Conservation (phyloP, 2,888 invertebrate species). For the Steinernema scapterisci region DNA sequence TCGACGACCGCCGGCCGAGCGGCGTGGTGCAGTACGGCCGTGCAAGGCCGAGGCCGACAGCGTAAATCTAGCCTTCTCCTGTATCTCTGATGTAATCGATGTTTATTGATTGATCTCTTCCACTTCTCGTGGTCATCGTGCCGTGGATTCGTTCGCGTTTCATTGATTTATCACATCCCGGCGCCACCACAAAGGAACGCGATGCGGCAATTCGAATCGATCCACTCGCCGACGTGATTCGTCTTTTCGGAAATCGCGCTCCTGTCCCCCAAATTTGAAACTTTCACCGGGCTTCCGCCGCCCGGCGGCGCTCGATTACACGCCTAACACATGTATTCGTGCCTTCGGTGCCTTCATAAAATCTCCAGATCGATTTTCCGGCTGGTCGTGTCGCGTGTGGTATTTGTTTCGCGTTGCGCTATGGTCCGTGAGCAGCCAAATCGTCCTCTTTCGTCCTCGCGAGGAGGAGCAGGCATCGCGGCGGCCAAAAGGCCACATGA, state of each 20-base stretch:
- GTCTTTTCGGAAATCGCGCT: no score
- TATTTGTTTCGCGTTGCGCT: no score
- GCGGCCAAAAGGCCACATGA: no score
- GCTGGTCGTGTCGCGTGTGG: slow-evolving; percentile 5
- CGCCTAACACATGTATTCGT: slow-evolving; percentile 9
- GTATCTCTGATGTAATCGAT: slow-evolving; percentile 15
- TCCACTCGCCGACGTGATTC: background rate
- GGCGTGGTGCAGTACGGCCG: background rate
- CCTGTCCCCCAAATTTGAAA: no score
- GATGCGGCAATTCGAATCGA: background rate
- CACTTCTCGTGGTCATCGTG: background rate
- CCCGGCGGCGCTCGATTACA: background rate
- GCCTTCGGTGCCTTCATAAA: slow-evolving; percentile 4
- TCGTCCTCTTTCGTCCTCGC: no score
- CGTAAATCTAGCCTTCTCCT: background rate
- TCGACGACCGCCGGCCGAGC: background rate
- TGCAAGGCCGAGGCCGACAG: background rate
- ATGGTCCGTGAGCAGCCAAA: no score
- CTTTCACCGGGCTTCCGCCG: background rate
- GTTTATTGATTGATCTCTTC: background rate
- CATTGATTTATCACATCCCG: slow-evolving; percentile 1
- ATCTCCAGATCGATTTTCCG: slow-evolving; percentile 15
- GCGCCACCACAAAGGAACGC: background rate
- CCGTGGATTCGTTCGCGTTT: slow-evolving; percentile 2
- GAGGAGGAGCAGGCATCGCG: no score